Evolutionary conservation across 2,888 invertebrate genomes (phyloP).

Genomic region (Minunthozetes semirufus): DNA sequence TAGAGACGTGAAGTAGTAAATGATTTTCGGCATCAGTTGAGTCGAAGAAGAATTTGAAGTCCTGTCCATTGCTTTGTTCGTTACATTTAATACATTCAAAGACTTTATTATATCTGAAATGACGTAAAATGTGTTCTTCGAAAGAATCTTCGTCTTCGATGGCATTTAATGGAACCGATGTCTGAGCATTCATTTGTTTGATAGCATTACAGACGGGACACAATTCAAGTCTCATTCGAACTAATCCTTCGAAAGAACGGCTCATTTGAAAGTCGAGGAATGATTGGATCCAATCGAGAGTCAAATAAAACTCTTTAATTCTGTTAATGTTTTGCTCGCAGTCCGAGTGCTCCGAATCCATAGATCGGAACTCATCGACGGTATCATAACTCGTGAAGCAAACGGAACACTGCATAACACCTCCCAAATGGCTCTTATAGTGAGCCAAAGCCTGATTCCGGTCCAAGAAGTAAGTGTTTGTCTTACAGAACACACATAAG

Average conservation of each 20-base stretch:
- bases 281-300: not conserved
- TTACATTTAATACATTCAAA: too few relatives aligned
- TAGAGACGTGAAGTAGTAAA: too few relatives aligned
- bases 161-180: too few relatives aligned
- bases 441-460: not conserved
- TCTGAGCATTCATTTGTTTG: too few relatives aligned
- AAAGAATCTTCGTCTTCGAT: too few relatives aligned
- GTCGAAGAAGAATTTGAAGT: too few relatives aligned
- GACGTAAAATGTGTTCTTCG: too few relatives aligned
- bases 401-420: not conserved
- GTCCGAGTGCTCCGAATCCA: not conserved
- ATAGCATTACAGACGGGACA: not conserved
- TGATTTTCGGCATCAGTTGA: too few relatives aligned
- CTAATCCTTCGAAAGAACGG: not conserved
- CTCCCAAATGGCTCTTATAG: not conserved
- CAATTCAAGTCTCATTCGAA: not conserved
- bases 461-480: not conserved
- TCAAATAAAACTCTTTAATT: not conserved
- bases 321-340: not conserved
- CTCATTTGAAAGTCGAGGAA: slow-evolving; percentile 6
- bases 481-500: not conserved
- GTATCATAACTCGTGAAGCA: not conserved
- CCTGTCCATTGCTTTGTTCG: too few relatives aligned
- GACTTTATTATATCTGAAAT: too few relatives aligned
- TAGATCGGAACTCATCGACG: not conserved